These are phyloP conservation scores for Araneus ventricosus DNA, from an alignment of 1,140 invertebrate species.

Conservation along the genomic window DNA sequence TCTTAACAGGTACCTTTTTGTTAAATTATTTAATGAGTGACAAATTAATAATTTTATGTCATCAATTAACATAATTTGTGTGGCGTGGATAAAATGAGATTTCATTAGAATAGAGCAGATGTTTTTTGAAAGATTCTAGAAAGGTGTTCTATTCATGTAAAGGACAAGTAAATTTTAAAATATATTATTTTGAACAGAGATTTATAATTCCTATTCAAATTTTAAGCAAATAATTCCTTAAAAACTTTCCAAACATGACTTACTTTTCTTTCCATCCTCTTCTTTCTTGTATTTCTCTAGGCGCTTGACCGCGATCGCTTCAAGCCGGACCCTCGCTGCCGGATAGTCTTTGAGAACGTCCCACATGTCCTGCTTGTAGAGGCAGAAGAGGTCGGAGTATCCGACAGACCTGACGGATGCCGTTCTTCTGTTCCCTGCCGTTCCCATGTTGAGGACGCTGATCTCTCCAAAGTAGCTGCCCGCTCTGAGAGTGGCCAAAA, in stretches of 20 bases:
- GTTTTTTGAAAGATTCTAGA: too few relatives aligned
- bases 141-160: too few relatives aligned
- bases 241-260: neutral
- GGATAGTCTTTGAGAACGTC: conserved; percentile 99
- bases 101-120: too few relatives aligned
- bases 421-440: conserved; percentile 97
- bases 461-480: conserved; percentile 99
- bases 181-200: too few relatives aligned
- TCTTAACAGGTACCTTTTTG: too few relatives aligned
- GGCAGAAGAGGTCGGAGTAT: conserved; percentile 98
- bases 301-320: conserved; percentile 97
- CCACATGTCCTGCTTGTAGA: conserved; percentile 98
- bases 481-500: conserved; percentile 96
- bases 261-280: conserved; percentile 88
- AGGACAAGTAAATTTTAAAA: too few relatives aligned
- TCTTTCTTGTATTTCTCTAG: conserved; percentile 97
- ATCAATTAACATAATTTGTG: too few relatives aligned
- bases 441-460: conserved; percentile 99
- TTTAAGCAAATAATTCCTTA: too few relatives aligned
- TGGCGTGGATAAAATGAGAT: too few relatives aligned
- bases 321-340: conserved; percentile 95
- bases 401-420: conserved; percentile 98
- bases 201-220: too few relatives aligned
- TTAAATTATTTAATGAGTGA: too few relatives aligned
- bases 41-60: too few relatives aligned